Base-by-base conservation (phyloP, 2,888 invertebrate genomes). In the Melanostoma mellinum region DNA sequence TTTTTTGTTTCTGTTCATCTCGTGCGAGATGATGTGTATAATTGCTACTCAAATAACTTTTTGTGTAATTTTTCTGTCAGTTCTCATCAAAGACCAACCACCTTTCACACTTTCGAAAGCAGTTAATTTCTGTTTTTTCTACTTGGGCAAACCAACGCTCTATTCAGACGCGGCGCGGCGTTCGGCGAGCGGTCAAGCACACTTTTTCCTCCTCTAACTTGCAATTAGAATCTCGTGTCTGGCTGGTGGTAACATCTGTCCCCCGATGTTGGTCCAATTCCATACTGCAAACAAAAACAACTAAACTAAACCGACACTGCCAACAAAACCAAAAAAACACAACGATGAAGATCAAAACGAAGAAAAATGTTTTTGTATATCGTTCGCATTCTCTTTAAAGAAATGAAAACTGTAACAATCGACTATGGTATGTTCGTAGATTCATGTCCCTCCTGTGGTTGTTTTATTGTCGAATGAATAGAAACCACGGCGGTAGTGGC, bases 31-130 rank as follows among this genome's bases (percentile, higher is more conserved):
- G 8, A 6, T 35, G n/a, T 36, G 55, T 3, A 10, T 35, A 55
- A 55, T 55, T 55, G 10, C 55, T 36, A 10, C 6, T 8, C 36
- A 33, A 10, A 67, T 38, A 55, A 38, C 38, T 55, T 56, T 56
- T 56, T 42, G 38, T 56, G 20, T 38, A 20, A 56, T 56, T 55
- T 38, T 38, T 55, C 55, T 6, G 10, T 56, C 30, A 40, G 40
- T 40, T 58, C n/a, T 32, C 6, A 58, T 40, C 4, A 40, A 40
- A 20, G 20, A 20, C 20, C 40, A 44, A 65, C 46, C 60, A 48
- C 76, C 81, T 81, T 81, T 76, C 81, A 81, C 81, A 76, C 81
- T 81, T 76, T 81, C 81, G 76, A 81, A 81, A 76, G 71, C 65
- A 60, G 65, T 72, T 76, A 71, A 75, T 71, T 75, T 63, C 33